Evolutionary conservation across 2,113 vertebrate species (phyloP).

Genomic region (Gobius niger): DNA sequence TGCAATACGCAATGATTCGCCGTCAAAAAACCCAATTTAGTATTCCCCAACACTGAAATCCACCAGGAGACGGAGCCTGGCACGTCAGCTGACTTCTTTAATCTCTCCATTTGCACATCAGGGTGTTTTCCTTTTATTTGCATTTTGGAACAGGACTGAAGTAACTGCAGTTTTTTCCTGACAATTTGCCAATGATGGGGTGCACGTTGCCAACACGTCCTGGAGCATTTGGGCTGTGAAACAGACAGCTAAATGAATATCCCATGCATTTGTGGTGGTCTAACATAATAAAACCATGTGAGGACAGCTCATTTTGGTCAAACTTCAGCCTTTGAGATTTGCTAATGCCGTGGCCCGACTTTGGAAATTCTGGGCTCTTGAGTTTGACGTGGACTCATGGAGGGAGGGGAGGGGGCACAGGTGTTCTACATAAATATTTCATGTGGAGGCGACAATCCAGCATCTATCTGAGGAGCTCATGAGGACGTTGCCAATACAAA

Average conservation of each 20-base stretch:
- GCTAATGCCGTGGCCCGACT: neutral
- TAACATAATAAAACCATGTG: too few relatives aligned
- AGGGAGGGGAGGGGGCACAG: slow-evolving; percentile 22
- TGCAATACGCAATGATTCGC: slow-evolving; percentile 22
- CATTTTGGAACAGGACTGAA: too few relatives aligned
- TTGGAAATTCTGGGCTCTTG: slow-evolving; percentile 22
- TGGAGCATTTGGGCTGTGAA: too few relatives aligned
- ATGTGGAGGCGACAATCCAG: slow-evolving; percentile 39
- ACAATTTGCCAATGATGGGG: too few relatives aligned
- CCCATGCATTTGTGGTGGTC: too few relatives aligned
- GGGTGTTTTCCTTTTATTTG: too few relatives aligned
- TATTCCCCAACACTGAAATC: slow-evolving; percentile 20
- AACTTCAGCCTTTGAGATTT: too few relatives aligned
- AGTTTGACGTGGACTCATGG: slow-evolving; percentile 27
- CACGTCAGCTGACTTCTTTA: slow-evolving; percentile 10
- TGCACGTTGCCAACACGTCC: too few relatives aligned
- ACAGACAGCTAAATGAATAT: too few relatives aligned
- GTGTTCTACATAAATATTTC: slow-evolving; percentile 50
- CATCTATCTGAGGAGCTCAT: slow-evolving; percentile 23
- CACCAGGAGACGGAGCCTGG: slow-evolving; percentile 8
- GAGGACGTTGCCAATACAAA: slow-evolving; percentile 49
- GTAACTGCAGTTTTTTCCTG: too few relatives aligned
- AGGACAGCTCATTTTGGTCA: too few relatives aligned
- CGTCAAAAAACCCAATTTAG: slow-evolving; percentile 34
- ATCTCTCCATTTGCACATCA: too few relatives aligned